Evolutionary conservation across 2,113 vertebrate species (phyloP).

Genomic region (Carassius gibelio): DNA sequence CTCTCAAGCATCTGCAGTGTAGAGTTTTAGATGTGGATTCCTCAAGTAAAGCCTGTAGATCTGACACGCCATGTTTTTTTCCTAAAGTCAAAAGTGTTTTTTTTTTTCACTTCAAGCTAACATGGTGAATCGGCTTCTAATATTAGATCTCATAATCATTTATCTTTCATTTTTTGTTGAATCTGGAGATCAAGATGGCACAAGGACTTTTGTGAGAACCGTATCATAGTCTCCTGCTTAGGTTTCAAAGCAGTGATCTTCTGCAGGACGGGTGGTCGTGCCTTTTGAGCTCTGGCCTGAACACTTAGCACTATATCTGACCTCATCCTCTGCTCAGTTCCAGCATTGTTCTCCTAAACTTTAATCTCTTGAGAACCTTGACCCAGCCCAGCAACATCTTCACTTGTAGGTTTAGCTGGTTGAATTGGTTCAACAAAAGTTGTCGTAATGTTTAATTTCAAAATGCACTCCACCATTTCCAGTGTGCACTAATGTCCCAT

Average conservation of each 20-base stretch:
- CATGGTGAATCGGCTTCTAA: not conserved
- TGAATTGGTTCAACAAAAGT: not conserved
- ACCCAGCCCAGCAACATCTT: not conserved
- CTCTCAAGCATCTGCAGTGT: conserved; percentile 37
- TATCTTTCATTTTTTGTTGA: conserved; percentile 33
- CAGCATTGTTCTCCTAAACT: not conserved
- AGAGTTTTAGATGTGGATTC: not conserved
- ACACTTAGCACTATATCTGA: conserved; percentile 33
- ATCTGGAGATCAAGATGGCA: conserved; percentile 37
- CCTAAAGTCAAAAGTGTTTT: conserved; percentile 29
- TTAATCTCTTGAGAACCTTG: not conserved
- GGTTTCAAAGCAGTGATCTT: not conserved
- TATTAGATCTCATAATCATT: not conserved
- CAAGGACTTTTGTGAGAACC: conserved; percentile 47
- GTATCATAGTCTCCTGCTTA: not conserved
- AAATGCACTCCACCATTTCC: not conserved
- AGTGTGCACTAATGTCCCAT: not conserved
- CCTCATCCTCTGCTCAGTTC: not conserved
- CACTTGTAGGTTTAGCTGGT: not conserved
- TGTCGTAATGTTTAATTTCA: not conserved
- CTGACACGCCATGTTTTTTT: not conserved
- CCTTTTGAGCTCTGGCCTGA: conserved; percentile 40
- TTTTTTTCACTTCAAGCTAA: not conserved
- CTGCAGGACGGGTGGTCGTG: not conserved
- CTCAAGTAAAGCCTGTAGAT: conserved; percentile 1